Percentiles rank a stretch among this genome's conserved stretches.
These are phyloP conservation scores for Lamproptera curius DNA, from an alignment of 2,888 invertebrate species.

Conservation along the genomic window DNA sequence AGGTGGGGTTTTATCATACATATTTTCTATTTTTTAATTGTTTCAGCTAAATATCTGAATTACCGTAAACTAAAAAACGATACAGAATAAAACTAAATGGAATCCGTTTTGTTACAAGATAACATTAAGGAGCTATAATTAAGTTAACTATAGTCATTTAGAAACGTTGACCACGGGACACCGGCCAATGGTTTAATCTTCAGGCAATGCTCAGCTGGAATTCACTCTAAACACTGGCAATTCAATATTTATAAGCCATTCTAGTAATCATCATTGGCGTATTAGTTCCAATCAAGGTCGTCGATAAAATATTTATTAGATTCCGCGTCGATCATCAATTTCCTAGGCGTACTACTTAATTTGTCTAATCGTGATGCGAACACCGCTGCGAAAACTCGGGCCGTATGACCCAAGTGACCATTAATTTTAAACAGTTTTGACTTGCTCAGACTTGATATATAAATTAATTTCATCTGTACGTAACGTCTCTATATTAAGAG, in stretches of 20 bases:
- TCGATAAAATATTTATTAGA: conserved; percentile 14
- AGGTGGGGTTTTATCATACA: no score
- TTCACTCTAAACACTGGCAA: conserved; percentile 10
- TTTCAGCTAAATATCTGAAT: no score
- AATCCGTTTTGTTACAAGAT: no score
- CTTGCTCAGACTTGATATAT: no score
- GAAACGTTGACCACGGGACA: conserved; percentile 2
- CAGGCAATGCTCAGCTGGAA: conserved; percentile 11
- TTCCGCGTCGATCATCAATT: conserved; percentile 4
- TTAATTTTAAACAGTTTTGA: background rate
- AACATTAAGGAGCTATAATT: background rate
- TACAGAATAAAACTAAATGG: no score
- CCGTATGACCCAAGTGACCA: background rate
- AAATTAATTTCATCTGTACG: no score
- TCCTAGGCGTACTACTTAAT: conserved; percentile 9
- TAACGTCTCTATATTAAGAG: no score
- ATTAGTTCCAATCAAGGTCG: conserved; percentile 4
- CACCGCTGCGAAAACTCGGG: conserved; percentile 3
- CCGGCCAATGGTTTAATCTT: conserved; percentile 5
- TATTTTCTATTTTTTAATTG: no score
- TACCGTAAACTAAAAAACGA: no score
- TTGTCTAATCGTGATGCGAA: background rate
- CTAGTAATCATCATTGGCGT: conserved; percentile 6
- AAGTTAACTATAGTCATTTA: background rate
- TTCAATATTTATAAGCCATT: conserved; percentile 16